These are phyloP conservation scores for Bombyx mandarina DNA, from an alignment of 1,140 invertebrate species.

Conservation along the genomic window DNA sequence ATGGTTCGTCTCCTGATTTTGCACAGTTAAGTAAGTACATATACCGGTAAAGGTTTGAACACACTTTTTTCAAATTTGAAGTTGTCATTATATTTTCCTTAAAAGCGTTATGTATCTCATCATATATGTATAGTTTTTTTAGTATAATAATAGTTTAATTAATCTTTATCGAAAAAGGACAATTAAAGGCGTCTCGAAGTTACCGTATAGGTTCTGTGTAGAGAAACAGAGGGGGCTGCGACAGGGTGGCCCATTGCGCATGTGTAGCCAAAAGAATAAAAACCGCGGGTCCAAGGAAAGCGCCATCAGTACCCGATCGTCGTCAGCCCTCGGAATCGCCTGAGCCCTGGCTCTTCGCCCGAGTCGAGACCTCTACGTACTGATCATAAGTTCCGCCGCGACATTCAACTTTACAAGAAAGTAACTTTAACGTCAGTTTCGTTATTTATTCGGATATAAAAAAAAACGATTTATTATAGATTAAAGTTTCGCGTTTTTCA, in stretches of 20 bases:
- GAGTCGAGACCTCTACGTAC: background rate
- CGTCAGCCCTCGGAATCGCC: background rate
- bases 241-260: conserved; percentile 14
- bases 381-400: background rate
- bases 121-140: background rate
- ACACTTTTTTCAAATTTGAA: background rate
- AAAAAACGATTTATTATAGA: background rate
- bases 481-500: background rate
- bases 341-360: background rate
- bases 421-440: no score
- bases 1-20: background rate
- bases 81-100: background rate
- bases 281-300: conserved; percentile 4
- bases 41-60: background rate
- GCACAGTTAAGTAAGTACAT: background rate
- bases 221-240: conserved; percentile 1
- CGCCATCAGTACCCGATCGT: background rate
- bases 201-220: background rate
- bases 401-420: conserved; percentile 3
- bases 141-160: background rate
- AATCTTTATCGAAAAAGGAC: background rate
- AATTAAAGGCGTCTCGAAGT: background rate
- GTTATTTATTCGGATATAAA: background rate
- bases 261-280: conserved; percentile 10
- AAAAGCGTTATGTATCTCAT: background rate